Conservation (phyloP, 2,797 vertebrate genomes). For the Myotis findleyi region DNA sequence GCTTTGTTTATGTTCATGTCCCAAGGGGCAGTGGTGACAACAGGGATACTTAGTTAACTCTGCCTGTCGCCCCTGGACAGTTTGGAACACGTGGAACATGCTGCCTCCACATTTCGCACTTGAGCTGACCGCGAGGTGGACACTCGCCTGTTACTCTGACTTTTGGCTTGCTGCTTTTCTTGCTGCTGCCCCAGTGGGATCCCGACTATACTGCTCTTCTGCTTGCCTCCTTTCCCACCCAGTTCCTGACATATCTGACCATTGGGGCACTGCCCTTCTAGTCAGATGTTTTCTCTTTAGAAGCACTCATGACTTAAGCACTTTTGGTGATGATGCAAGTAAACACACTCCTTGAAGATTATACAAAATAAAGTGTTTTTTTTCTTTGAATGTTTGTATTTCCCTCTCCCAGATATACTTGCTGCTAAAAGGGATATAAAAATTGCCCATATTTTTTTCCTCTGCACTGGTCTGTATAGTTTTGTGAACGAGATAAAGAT, state of each 20-base stretch:
- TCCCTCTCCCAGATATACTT: neutral
- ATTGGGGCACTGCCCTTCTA: neutral
- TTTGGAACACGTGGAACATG: neutral
- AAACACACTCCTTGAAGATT: neutral
- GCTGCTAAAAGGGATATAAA: neutral
- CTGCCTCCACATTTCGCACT: neutral
- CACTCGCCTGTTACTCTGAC: accelerated
- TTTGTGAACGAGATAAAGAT: neutral
- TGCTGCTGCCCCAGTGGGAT: neutral
- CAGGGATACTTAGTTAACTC: neutral
- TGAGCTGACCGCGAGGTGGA: accelerated
- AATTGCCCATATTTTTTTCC: neutral
- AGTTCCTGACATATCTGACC: neutral
- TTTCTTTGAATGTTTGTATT: neutral
- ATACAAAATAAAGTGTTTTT: neutral
- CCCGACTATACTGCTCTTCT: accelerated
- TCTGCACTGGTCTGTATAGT: neutral
- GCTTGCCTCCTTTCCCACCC: neutral
- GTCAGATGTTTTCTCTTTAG: neutral
- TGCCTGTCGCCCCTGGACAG: neutral
- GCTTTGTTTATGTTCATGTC: neutral
- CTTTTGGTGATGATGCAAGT: neutral
- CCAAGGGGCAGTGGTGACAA: neutral
- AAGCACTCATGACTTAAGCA: neutral
- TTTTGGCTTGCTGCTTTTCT: neutral